These are phyloP conservation scores for Drosophila infuscata DNA, from an alignment of 2,888 invertebrate species.

Conservation along the genomic window DNA sequence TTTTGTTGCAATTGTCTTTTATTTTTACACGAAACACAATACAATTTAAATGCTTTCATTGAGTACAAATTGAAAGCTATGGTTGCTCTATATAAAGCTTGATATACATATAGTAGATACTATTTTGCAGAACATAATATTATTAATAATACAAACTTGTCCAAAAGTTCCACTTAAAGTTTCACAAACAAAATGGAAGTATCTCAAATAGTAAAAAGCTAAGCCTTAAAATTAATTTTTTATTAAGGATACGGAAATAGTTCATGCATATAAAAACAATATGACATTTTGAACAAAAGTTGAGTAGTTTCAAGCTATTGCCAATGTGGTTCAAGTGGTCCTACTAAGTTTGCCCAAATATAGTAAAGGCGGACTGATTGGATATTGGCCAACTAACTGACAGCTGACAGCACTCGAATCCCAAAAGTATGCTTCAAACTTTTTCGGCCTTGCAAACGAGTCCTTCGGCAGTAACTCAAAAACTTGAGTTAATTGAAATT, in stretches of 20 bases:
- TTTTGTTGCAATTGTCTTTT: background rate
- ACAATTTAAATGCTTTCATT: conserved; percentile 16
- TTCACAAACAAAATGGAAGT: background rate
- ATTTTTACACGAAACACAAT: conserved; percentile 17
- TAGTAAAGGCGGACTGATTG: conserved; percentile 18
- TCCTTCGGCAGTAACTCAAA: conserved; percentile 46
- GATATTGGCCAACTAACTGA: conserved; percentile 34
- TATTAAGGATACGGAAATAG: background rate
- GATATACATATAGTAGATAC: background rate
- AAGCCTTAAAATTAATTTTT: background rate
- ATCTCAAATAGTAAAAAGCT: background rate
- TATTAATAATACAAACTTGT: background rate
- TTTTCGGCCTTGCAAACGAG: conserved; percentile 41
- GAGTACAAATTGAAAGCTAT: conserved; percentile 5
- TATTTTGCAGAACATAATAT: background rate
- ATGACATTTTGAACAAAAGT: background rate
- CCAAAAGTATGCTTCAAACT: conserved; percentile 68
- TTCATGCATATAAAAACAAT: background rate
- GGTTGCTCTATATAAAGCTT: background rate
- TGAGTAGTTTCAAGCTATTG: background rate
- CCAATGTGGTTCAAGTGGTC: background rate
- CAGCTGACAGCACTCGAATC: conserved; percentile 34
- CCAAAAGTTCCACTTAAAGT: background rate
- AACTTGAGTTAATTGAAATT: conserved; percentile 75
- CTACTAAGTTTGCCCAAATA: background rate